Conservation (phyloP, 2,797 vertebrate genomes). For the Paguma larvata region DNA sequence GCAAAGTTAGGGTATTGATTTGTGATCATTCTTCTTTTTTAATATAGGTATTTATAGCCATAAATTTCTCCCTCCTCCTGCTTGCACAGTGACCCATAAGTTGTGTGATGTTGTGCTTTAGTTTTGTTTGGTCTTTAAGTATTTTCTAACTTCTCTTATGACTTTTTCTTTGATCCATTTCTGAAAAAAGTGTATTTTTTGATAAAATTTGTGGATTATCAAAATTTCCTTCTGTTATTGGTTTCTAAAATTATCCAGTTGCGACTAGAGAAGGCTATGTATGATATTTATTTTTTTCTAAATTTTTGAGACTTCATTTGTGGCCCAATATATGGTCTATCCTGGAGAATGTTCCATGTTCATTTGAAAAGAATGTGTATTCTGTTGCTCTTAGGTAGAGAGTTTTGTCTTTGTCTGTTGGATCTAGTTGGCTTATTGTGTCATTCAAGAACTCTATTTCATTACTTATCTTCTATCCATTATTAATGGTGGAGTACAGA, state of each 20-base stretch:
- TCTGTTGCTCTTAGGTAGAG: not conserved
- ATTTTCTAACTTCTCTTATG: not conserved
- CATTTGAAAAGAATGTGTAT: not conserved
- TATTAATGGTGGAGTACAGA: not conserved
- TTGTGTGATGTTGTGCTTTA: not conserved
- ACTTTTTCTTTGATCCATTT: not conserved
- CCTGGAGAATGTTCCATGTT: not conserved
- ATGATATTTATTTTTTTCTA: not conserved
- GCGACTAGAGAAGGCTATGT: not conserved
- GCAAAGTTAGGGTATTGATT: not conserved
- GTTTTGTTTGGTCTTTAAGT: not conserved
- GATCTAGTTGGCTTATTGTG: not conserved
- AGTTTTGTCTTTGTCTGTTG: not conserved
- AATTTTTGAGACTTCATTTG: not conserved
- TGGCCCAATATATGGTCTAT: not conserved
- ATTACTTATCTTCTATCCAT: not conserved
- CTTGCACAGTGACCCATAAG: not conserved
- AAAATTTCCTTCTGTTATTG: not conserved
- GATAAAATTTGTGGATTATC: not conserved
- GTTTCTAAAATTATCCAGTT: not conserved
- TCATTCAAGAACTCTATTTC: not conserved
- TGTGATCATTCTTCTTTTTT: not conserved
- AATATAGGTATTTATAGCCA: not conserved
- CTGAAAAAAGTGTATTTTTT: not conserved
- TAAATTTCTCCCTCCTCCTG: not conserved